Evolutionary conservation across 64 coral and sea anemone species (phyloP).

Genomic region (Dendrophyllia cribrosa): DNA sequence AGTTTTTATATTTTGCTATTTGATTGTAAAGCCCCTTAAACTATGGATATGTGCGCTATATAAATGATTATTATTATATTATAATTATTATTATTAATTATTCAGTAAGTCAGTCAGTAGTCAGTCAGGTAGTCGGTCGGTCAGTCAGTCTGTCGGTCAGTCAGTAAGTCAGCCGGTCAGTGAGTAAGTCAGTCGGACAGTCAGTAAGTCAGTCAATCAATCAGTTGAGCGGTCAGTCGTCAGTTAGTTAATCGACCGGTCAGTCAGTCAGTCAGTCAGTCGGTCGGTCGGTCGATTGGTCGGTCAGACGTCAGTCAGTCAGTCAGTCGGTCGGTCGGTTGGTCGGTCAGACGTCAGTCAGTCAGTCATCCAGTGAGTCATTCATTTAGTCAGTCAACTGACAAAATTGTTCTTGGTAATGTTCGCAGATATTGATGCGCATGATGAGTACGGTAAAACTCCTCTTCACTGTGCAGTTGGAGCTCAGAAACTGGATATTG

Average conservation of each 20-base stretch:
- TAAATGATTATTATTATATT: too few relatives aligned
- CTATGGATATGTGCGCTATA: too few relatives aligned
- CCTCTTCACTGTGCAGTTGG: conserved; percentile 91
- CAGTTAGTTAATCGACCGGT: too few relatives aligned
- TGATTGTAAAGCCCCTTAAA: too few relatives aligned
- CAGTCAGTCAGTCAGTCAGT: background rate
- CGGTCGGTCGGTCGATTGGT: too few relatives aligned
- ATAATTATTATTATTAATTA: too few relatives aligned
- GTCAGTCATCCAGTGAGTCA: background rate
- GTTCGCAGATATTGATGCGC: conserved; percentile 83
- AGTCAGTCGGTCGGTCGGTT: background rate
- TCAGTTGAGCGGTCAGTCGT: background rate
- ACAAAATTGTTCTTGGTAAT: background rate
- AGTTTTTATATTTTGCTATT: too few relatives aligned
- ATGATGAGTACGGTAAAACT: conserved; percentile 94
- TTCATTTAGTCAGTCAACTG: background rate
- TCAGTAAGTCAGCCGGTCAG: too few relatives aligned
- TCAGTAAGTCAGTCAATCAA: too few relatives aligned
- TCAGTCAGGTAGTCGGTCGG: background rate
- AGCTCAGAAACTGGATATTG: conserved; percentile 88
- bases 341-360: background rate
- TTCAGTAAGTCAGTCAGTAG: too few relatives aligned
- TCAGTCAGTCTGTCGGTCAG: too few relatives aligned
- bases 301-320: background rate
- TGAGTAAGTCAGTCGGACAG: too few relatives aligned